A percentile compares a stretch with the other conserved stretches of the same genome.
phyloP scores from a whole-genome alignment of 2,113 vertebrate species.

The Erythrocercus mccallii region DNA sequence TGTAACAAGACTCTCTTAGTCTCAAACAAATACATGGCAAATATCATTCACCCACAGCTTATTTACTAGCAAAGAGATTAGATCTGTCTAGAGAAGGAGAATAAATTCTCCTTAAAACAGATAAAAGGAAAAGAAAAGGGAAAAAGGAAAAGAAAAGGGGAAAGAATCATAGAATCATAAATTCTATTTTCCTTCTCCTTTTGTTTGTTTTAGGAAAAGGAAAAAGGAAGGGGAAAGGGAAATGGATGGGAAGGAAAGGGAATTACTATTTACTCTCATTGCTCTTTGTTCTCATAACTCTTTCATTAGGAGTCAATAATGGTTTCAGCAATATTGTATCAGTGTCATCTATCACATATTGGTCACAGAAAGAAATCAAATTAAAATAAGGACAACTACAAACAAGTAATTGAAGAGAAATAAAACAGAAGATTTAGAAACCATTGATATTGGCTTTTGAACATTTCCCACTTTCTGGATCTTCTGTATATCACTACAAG shows the following conservation, averaged over 20 bases:
- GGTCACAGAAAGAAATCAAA: background rate
- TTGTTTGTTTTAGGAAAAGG: background rate
- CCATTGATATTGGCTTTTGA: accelerated
- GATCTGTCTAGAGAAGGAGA: background rate
- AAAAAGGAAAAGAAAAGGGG: too few relatives aligned
- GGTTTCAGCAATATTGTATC: background rate
- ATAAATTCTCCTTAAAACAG: background rate
- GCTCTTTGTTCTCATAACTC: background rate
- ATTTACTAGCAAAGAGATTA: background rate
- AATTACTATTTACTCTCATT: background rate
- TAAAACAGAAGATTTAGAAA: background rate
- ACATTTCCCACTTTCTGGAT: background rate
- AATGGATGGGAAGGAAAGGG: accelerated
- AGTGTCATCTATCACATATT: background rate
- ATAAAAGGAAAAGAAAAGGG: too few relatives aligned
- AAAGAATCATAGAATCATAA: background rate
- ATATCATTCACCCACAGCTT: background rate
- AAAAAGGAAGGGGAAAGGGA: background rate
- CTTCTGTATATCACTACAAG: background rate
- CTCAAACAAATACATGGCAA: background rate
- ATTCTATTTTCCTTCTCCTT: background rate
- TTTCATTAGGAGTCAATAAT: background rate
- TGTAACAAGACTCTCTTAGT: background rate
- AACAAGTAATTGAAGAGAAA: background rate
- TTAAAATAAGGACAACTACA: background rate